A percentile compares a stretch with the other conserved stretches of the same genome.
These are phyloP conservation scores for Anhinga rufa DNA, from an alignment of 2,113 vertebrate species.

Conservation along the genomic window DNA sequence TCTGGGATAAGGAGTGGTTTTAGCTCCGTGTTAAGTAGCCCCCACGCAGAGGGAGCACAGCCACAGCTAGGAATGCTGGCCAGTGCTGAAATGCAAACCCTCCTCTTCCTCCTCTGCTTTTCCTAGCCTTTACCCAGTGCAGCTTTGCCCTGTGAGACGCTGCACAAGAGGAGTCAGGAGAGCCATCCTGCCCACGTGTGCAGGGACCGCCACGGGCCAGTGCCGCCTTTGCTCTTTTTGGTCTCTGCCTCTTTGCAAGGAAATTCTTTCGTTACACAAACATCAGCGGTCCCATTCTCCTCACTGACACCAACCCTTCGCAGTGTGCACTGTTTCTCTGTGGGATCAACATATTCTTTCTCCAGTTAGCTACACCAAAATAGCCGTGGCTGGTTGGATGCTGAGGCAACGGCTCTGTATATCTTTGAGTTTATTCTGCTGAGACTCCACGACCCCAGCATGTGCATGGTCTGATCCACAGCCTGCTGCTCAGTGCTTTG, in stretches of 20 bases:
- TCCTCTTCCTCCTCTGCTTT: neutral
- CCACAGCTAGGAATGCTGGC: rapidly evolving
- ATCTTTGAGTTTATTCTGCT: neutral
- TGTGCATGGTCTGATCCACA: rapidly evolving
- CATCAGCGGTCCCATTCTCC: neutral
- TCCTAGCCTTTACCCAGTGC: neutral
- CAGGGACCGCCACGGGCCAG: neutral
- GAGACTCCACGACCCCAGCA: neutral
- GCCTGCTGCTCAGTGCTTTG: neutral
- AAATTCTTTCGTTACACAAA: neutral
- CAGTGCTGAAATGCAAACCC: neutral
- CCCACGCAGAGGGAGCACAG: neutral
- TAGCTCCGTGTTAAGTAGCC: neutral
- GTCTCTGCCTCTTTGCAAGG: neutral
- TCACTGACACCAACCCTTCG: neutral
- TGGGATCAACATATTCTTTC: neutral
- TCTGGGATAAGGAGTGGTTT: neutral
- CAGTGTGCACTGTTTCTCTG: neutral
- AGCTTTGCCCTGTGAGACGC: neutral
- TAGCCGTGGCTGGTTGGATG: neutral
- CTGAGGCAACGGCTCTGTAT: neutral
- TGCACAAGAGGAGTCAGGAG: neutral
- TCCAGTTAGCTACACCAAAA: neutral
- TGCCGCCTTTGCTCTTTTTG: neutral
- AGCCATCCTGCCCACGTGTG: neutral